phyloP scores from a whole-genome alignment of 1,140 invertebrate genomes.

The Megalopta genalis region DNA sequence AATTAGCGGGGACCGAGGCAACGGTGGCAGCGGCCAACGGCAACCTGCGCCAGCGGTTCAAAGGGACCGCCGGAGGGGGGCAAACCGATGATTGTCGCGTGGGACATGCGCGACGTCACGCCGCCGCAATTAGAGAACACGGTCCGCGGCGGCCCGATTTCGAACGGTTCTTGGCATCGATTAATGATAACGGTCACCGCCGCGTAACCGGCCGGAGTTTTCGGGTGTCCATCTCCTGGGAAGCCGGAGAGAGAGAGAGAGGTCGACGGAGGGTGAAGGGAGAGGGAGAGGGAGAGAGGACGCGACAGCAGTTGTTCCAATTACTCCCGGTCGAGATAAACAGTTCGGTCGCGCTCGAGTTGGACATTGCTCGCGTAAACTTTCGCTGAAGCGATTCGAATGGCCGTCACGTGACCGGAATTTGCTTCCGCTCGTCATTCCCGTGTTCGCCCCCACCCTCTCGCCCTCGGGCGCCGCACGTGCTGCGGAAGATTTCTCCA shows the following conservation, averaged over 20 bases:
- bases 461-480: not conserved
- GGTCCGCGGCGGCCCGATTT: not conserved
- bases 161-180: not conserved
- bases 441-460: too few relatives aligned
- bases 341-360: not conserved
- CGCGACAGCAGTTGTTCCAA: not conserved
- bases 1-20: conserved; percentile 14
- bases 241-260: too few relatives aligned
- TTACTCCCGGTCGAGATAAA: conserved; percentile 27
- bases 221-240: too few relatives aligned
- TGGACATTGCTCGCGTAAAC: not conserved
- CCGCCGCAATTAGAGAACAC: conserved; percentile 17
- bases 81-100: conserved; percentile 19
- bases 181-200: conserved; percentile 19
- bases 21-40: not conserved
- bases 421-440: not conserved
- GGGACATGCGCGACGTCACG: not conserved
- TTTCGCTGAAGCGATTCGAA: not conserved
- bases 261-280: too few relatives aligned
- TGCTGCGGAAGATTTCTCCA: not conserved
- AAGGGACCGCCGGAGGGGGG: not conserved
- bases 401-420: not conserved
- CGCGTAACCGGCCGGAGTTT: not conserved
- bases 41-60: not conserved
- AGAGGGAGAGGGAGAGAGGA: too few relatives aligned